Percentiles rank a stretch among this genome's conserved stretches.
phyloP scores from a whole-genome alignment of 2,797 vertebrate genomes.

The Meriones psammophilus region DNA sequence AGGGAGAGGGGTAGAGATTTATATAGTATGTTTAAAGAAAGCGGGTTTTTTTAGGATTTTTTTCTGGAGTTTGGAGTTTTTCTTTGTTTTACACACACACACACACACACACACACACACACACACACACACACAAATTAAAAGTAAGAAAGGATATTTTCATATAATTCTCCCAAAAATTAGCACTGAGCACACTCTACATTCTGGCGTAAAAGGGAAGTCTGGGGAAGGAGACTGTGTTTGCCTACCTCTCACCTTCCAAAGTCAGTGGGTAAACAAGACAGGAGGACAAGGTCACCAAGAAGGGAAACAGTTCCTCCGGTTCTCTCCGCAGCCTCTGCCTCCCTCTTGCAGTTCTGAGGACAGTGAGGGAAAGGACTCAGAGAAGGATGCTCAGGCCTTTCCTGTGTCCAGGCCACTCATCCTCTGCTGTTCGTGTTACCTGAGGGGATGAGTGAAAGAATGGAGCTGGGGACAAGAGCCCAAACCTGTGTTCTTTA shows the following conservation, averaged over 20 bases:
- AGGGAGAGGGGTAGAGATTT: no score
- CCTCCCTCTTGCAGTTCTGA: fast-evolving
- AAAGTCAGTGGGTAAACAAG: neutral
- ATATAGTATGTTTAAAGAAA: no score
- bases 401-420: neutral
- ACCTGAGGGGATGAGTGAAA: neutral
- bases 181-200: fast-evolving
- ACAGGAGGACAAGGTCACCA: no score
- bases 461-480: neutral
- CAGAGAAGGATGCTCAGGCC: neutral
- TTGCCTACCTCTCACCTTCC: neutral
- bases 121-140: neutral
- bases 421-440: neutral
- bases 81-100: no score
- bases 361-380: no score
- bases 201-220: neutral
- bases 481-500: neutral
- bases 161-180: neutral
- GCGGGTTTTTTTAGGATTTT: no score
- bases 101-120: no score
- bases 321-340: no score
- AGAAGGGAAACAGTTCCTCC: fast-evolving
- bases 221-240: fast-evolving
- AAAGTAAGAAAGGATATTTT: neutral
- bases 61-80: no score